Evolutionary conservation across 2,888 invertebrate species (phyloP).

Genomic region (Hedychridium roseum): DNA sequence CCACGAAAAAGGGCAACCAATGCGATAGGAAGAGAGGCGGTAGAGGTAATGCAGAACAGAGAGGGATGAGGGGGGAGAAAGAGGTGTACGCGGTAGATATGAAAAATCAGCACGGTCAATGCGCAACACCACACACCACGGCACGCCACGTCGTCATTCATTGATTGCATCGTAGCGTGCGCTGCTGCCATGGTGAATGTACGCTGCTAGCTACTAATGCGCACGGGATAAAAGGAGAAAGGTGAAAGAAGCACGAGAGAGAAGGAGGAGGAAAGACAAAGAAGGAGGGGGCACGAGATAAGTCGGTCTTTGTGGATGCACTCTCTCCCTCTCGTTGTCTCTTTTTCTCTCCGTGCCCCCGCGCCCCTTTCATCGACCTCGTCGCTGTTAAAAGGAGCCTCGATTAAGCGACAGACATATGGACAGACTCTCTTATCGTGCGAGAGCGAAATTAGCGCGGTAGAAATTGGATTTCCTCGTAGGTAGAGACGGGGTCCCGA

Average conservation of each 20-base stretch:
- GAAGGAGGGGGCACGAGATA: slow-evolving; percentile 18
- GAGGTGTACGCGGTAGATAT: slow-evolving; percentile 32
- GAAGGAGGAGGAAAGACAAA: slow-evolving; percentile 13
- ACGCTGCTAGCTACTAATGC: slow-evolving; percentile 38
- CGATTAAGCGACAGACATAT: slow-evolving; percentile 15
- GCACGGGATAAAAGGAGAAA: slow-evolving; percentile 24
- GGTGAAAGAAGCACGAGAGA: slow-evolving; percentile 23
- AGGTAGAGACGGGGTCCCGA: neutral
- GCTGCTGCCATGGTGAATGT: slow-evolving; percentile 36
- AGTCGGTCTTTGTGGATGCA: slow-evolving; percentile 14
- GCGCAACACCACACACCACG: too few relatives aligned
- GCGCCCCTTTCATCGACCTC: slow-evolving; percentile 1
- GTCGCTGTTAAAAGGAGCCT: slow-evolving; percentile 11
- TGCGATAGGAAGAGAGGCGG: too few relatives aligned
- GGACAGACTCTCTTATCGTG: slow-evolving; percentile 7
- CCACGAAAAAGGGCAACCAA: neutral
- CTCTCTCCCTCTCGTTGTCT: slow-evolving; percentile 19
- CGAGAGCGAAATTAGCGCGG: neutral
- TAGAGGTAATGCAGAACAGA: too few relatives aligned
- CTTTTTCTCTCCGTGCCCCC: slow-evolving; percentile 14
- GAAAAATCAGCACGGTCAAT: slow-evolving; percentile 54
- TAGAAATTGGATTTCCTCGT: neutral
- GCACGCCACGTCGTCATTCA: slow-evolving; percentile 48
- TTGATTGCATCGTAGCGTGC: slow-evolving; percentile 51
- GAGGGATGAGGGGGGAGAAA: slow-evolving; percentile 9